phyloP scores from a whole-genome alignment of 2,797 vertebrate species.

The Sphenopsis melanotis region DNA sequence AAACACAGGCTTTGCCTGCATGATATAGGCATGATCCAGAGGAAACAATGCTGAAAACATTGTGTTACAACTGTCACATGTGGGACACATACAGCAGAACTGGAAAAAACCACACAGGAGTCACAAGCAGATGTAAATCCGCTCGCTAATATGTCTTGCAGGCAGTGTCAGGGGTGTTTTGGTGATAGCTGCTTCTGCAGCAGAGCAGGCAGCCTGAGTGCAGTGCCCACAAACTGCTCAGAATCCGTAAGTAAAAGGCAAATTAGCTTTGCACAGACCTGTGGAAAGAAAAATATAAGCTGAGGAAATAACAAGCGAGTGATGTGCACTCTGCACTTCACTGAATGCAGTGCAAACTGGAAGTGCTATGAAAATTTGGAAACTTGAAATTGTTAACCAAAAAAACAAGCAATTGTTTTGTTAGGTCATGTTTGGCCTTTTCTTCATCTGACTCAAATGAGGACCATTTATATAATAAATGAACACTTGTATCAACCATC shows the following conservation, averaged over 20 bases:
- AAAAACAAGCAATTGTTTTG: background rate
- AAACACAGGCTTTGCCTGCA: rapidly evolving
- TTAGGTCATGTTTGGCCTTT: background rate
- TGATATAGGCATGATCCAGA: rapidly evolving
- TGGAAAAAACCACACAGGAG: background rate
- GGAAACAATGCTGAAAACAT: background rate
- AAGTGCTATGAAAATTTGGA: background rate
- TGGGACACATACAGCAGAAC: background rate
- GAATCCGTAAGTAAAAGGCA: background rate
- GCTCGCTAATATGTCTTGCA: background rate
- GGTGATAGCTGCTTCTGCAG: background rate
- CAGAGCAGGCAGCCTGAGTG: background rate
- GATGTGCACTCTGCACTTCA: rapidly evolving
- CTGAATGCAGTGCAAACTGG: background rate
- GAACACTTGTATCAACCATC: background rate
- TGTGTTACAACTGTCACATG: background rate
- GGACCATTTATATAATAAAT: background rate
- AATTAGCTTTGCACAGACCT: background rate
- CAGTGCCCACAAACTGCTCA: background rate
- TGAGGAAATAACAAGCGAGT: background rate
- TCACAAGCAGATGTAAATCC: background rate
- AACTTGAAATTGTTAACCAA: background rate
- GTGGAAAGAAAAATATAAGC: background rate
- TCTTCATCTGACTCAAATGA: background rate
- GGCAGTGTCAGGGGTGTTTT: background rate